Conservation (phyloP, 2,797 vertebrate species). For the Glyptemys insculpta region DNA sequence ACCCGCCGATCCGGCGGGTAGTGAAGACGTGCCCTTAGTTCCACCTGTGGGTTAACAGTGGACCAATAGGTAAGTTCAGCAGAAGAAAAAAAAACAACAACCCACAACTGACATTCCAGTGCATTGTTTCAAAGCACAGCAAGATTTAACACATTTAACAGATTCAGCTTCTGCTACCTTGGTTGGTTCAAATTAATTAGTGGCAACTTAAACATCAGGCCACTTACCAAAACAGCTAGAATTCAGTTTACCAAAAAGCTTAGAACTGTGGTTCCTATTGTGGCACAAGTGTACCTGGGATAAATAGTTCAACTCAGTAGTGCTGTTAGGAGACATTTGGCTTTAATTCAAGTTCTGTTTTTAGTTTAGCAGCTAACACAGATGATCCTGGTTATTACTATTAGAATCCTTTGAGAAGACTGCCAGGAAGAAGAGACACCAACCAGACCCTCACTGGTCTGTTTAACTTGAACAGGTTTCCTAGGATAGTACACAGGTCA, state of each 20-base stretch:
- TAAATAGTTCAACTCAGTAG: slow-evolving; percentile 29
- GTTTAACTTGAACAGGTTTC: not conserved
- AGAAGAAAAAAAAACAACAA: not conserved
- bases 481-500: not conserved
- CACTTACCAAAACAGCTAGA: slow-evolving; percentile 9
- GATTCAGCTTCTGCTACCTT: not conserved
- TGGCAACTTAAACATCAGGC: not conserved
- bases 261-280: not conserved
- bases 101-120: slow-evolving; percentile 18
- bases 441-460: not conserved
- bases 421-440: slow-evolving; percentile 22
- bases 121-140: slow-evolving; percentile 31
- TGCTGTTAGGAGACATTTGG: slow-evolving; percentile 27
- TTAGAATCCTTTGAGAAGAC: slow-evolving; percentile 1
- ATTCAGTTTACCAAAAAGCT: not conserved
- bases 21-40: no score
- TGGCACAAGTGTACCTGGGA: not conserved
- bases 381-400: not conserved
- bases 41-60: slow-evolving; percentile 27
- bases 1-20: no score
- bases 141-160: not conserved
- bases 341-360: slow-evolving; percentile 19
- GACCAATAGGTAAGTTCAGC: not conserved
- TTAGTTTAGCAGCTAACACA: slow-evolving; percentile 36
- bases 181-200: slow-evolving; percentile 17